phyloP scores from a whole-genome alignment of 1,140 invertebrate species.

The Drosophila teissieri region DNA sequence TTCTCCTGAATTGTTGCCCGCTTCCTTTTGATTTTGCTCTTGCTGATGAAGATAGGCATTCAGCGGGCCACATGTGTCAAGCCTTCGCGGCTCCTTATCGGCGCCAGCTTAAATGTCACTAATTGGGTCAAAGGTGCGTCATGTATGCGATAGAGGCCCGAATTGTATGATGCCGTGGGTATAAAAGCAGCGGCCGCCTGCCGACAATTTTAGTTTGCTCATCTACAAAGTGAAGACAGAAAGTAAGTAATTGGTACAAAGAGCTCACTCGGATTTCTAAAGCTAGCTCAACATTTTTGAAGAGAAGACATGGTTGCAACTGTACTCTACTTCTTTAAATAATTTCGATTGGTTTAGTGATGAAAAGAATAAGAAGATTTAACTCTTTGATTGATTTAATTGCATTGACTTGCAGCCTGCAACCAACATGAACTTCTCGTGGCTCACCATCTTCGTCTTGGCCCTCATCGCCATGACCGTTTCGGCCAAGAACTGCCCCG shows the following conservation, averaged over 20 bases:
- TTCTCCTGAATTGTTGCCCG: conserved; percentile 41
- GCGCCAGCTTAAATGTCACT: conserved; percentile 42
- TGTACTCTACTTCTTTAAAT: no score
- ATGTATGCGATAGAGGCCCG: conserved; percentile 22
- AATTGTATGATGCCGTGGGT: conserved; percentile 22
- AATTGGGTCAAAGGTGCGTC: conserved; percentile 72
- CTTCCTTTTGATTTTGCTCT: conserved; percentile 34
- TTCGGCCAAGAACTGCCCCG: conserved; percentile 56
- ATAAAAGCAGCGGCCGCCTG: conserved; percentile 57
- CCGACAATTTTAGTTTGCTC: conserved; percentile 51
- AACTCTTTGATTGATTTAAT: neutral
- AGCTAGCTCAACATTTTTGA: no score
- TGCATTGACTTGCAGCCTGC: conserved; percentile 1
- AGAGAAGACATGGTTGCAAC: no score
- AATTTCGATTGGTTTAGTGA: no score
- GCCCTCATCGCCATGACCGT: conserved; percentile 56
- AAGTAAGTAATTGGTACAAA: conserved; percentile 21
- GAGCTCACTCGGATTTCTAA: no score
- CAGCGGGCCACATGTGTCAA: conserved; percentile 56
- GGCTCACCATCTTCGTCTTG: conserved; percentile 65
- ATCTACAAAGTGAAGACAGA: conserved; percentile 23
- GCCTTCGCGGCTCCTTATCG: conserved; percentile 61
- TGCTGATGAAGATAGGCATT: conserved; percentile 37
- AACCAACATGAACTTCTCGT: conserved; percentile 73
- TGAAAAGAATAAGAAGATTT: no score